Conservation (phyloP, 2,797 vertebrate genomes). For the Anguilla pacifica region DNA sequence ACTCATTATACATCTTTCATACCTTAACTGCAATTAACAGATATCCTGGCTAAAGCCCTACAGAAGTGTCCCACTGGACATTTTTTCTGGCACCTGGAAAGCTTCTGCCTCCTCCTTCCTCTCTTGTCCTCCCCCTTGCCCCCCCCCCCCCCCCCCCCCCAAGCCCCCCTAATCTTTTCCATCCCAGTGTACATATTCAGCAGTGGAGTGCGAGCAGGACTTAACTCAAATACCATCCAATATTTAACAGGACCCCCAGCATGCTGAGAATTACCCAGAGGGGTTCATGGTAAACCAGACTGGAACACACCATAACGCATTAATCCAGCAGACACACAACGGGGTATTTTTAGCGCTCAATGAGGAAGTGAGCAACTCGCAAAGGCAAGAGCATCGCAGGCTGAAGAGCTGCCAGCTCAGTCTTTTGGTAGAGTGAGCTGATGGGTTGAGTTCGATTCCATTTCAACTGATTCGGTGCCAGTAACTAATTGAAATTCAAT, state of each 20-base stretch:
- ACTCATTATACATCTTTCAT: background rate
- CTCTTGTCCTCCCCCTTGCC: background rate
- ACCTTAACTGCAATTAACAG: background rate
- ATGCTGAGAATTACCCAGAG: background rate
- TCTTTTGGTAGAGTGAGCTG: background rate
- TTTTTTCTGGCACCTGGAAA: background rate
- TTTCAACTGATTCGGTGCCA: background rate
- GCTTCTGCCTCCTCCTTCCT: constrained; percentile 9
- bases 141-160: background rate
- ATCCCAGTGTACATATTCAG: background rate
- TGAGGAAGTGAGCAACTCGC: background rate
- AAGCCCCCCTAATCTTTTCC: constrained; percentile 1
- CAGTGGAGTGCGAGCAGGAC: background rate
- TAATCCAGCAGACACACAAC: background rate
- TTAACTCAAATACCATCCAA: background rate
- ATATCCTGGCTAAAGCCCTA: background rate
- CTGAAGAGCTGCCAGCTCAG: background rate
- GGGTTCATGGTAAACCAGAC: background rate
- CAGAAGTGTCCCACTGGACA: background rate
- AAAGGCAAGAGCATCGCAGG: background rate
- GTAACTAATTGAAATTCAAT: background rate
- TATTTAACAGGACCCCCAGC: background rate
- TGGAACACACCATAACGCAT: background rate
- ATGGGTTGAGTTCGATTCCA: background rate
- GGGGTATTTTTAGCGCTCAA: background rate